A percentile compares a stretch with the other conserved stretches of the same genome.
phyloP scores from a whole-genome alignment of 2,888 invertebrate species.

The Sisyra nigra region DNA sequence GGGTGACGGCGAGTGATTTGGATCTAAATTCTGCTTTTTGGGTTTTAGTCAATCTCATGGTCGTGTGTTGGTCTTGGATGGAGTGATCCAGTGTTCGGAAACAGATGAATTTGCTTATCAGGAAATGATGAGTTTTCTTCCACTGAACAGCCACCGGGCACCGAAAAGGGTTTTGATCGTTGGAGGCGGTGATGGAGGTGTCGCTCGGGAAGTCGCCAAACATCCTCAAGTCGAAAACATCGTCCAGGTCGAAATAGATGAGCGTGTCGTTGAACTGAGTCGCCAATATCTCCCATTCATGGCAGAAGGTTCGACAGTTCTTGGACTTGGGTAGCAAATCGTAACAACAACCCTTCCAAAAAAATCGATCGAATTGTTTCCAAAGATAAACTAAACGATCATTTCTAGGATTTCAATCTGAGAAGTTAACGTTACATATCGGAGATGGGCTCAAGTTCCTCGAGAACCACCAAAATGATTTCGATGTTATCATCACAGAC shows the following conservation, averaged over 20 bases:
- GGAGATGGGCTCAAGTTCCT: slow-evolving; percentile 94
- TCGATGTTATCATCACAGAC: slow-evolving; percentile 97
- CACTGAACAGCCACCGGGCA: slow-evolving; percentile 77
- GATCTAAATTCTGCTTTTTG: too few relatives aligned
- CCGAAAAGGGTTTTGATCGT: slow-evolving; percentile 88
- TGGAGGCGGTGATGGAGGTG: slow-evolving; percentile 97
- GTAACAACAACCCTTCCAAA: too few relatives aligned
- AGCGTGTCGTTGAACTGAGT: slow-evolving; percentile 75
- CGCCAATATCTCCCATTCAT: slow-evolving; percentile 82
- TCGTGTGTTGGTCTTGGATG: slow-evolving; percentile 76
- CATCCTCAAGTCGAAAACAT: slow-evolving; percentile 78
- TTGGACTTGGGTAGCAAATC: too few relatives aligned
- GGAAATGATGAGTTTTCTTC: slow-evolving; percentile 94
- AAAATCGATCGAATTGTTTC: neutral
- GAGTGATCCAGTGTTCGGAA: slow-evolving; percentile 93
- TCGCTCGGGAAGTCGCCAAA: slow-evolving; percentile 87
- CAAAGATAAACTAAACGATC: neutral
- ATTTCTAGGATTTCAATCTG: slow-evolving; percentile 51
- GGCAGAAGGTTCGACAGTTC: slow-evolving; percentile 34
- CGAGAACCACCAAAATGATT: slow-evolving; percentile 66
- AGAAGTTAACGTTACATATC: slow-evolving; percentile 68
- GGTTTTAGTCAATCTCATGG: slow-evolving; percentile 57
- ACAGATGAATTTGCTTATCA: slow-evolving; percentile 95
- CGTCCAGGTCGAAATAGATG: slow-evolving; percentile 89
- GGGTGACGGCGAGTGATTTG: neutral